Percentiles rank a stretch among this genome's conserved stretches.
Evolutionary conservation across 2,113 vertebrate genomes (phyloP).

Genomic region (Elanoides forficatus): DNA sequence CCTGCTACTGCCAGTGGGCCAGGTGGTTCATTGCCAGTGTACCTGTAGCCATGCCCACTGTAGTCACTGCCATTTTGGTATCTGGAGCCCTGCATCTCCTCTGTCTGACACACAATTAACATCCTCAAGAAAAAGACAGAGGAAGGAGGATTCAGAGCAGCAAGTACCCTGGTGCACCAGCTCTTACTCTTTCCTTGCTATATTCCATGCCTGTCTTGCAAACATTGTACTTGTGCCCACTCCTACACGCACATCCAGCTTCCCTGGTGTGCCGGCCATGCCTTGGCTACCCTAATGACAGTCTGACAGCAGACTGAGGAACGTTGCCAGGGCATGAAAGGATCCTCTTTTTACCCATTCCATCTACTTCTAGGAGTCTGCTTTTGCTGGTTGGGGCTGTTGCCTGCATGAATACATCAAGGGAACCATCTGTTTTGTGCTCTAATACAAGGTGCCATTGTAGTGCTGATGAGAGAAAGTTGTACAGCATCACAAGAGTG

Average conservation of each 20-base stretch:
- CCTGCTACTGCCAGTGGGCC: neutral
- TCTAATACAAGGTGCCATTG: neutral
- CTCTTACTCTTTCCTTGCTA: neutral
- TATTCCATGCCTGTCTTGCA: neutral
- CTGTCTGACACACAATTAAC: neutral
- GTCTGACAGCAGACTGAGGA: neutral
- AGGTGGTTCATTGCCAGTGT: neutral
- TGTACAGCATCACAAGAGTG: neutral
- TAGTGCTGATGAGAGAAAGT: neutral
- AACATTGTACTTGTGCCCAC: neutral
- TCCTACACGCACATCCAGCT: neutral
- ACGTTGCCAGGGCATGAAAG: neutral
- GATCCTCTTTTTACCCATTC: neutral
- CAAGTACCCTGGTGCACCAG: neutral
- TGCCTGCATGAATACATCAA: rapidly evolving
- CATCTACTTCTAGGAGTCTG: neutral
- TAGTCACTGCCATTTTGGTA: neutral
- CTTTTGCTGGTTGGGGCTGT: neutral
- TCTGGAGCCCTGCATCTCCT: neutral
- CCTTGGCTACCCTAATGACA: neutral
- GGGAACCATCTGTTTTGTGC: neutral
- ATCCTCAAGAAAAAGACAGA: neutral
- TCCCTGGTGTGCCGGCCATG: neutral
- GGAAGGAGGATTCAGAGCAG: neutral
- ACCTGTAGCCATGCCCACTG: neutral